Evolutionary conservation across 2,888 invertebrate genomes (phyloP), one percentile per base, ranked within the genome.

Genomic region (Troglohyphantes excavatus): DNA sequence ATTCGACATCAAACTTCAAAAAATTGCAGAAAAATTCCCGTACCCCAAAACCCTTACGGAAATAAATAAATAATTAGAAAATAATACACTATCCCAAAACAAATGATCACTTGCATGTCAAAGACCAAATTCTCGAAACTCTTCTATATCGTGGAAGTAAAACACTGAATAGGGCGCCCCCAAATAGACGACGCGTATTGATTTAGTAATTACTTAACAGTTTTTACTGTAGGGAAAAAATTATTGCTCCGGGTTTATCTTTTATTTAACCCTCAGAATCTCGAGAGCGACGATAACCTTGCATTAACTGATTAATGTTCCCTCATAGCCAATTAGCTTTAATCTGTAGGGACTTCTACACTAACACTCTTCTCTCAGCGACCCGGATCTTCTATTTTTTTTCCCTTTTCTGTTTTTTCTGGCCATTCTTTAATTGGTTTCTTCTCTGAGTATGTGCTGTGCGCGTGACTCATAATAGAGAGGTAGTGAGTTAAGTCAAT

Each of bases 291-390:
- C 84, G 84, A 84, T 84, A 84, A 84, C 84, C 84, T 75, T 75
- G 84, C 84, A 84, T 84, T 67, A 84, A 75, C 84, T 75, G 84
- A 84, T 84, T 84, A 84, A 84, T 84, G 75, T 67, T 67, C 84
- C 84, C 84, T 75, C 67, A 65, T 65, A 84, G 75, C 65, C 84
- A 75, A 84, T 84, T 84, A 84, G 75, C 73, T 75, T 67, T 75
- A 84, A 84, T 84, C 75, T 67, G 59, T 11, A 61, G 82, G 82
- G 82, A 82, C 82, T 67, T 19, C 53, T 43, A 29, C 43, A 39
- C 63, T 65, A 63, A 72, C 65, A 11, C 53, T 53, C 43, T 63
- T 9, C 78, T 67, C 67, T 67, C 79, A 79, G 79, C 70, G 61
- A 53, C 59, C 19, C 63, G 11, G 27, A 0, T 17, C 26, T 43